Evolutionary conservation across 2,797 vertebrate genomes (phyloP).

Genomic region (Scolopax rusticola): DNA sequence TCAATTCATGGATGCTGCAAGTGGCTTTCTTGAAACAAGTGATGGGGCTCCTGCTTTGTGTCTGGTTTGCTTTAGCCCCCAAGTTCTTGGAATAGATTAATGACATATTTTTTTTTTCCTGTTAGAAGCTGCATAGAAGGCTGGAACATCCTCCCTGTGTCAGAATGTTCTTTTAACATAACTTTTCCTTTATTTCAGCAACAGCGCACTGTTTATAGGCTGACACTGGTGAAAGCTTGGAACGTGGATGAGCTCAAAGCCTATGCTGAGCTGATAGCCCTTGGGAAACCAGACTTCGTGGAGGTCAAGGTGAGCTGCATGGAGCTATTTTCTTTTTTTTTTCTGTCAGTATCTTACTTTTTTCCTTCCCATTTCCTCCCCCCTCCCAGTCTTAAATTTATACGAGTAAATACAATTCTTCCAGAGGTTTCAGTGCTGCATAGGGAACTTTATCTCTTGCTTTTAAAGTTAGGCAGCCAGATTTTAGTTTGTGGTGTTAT

Average conservation of each 20-base stretch:
- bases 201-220: constrained; percentile 93
- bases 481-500: not conserved
- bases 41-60: not conserved
- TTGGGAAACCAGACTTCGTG: constrained; percentile 93
- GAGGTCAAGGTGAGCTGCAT: constrained; percentile 90
- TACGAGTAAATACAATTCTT: rapidly evolving
- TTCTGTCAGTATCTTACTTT: not conserved
- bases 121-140: not conserved
- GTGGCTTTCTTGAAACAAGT: not conserved
- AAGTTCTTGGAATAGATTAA: not conserved
- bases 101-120: too few relatives aligned
- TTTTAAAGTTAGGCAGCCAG: not conserved
- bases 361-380: not conserved
- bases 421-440: not conserved
- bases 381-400: not conserved
- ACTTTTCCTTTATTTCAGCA: constrained; percentile 75
- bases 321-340: not conserved
- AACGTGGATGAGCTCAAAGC: constrained; percentile 93
- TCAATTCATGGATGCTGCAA: not conserved
- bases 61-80: not conserved
- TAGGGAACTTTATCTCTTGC: not conserved
- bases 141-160: not conserved
- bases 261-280: constrained; percentile 88
- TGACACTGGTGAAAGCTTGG: constrained; percentile 96
- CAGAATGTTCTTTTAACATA: not conserved